Base-by-base conservation (phyloP, 2,797 vertebrate genomes). In the Geotrypetes seraphini region DNA sequence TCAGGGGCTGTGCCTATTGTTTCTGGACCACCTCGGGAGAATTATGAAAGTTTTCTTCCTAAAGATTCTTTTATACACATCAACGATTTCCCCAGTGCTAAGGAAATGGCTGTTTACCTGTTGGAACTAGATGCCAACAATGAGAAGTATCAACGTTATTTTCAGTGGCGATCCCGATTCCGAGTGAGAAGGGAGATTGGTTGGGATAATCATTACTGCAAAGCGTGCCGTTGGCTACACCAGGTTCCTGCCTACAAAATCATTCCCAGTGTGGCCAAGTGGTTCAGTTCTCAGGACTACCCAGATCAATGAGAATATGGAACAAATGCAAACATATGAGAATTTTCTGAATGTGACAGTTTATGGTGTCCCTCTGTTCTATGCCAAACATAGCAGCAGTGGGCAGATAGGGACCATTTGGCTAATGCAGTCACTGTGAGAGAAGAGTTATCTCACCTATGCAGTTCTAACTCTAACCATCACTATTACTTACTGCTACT, bases 21-120 rank as follows among this genome's bases (percentile, higher is more conserved):
- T 12, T 51, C 97, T 21, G 95, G 95, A 0, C 78, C 92, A 0
- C 51, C 86, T 0, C 18, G 80, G 6, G 55, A 32, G 3, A 70
- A 85, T 27, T 97, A 97, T 0, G 75, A 89, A 53, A 75, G 71
- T 4, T 81, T 94, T 1, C 40, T 70, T 5, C 91, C 92, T 0
- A 51, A 78, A 0, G 44, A 78, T 3, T 86, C 92, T 15, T 97
- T 96, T 34, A 84, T 98, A 36, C 95, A 97, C 0, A 68, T 96
- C 0, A 73, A 94, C 0, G 84, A 95, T 29, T 97, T 97, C 28
- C 2, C 39, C 3, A 87, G 89, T 0, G 9, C 64, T 4, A 55
- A 45, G 1, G 78, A 84, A 7, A 65, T 98, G 25, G 89, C 75
- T 1, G n/a, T 16, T 2, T 81, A 80, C 56, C 72, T 98, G 3